Conservation (phyloP, 1,140 invertebrate species). For the Lutraria rhynchaena region DNA sequence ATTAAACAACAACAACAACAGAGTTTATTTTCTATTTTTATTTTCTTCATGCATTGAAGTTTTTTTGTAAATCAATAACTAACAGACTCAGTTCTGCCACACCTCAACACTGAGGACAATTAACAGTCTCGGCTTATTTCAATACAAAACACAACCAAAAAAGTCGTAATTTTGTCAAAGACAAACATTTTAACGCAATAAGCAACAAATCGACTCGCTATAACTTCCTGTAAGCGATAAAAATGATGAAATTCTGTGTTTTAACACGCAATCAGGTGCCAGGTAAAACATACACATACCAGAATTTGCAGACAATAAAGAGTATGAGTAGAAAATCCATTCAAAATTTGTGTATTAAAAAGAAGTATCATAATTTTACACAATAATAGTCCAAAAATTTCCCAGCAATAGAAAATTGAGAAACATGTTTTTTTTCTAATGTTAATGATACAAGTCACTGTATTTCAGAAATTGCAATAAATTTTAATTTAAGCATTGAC, state of each 20-base stretch:
- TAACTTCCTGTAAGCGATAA: not conserved
- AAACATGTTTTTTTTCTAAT: too few relatives aligned
- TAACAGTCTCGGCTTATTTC: conserved; percentile 34
- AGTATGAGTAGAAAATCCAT: too few relatives aligned
- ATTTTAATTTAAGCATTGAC: too few relatives aligned
- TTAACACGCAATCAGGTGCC: not conserved
- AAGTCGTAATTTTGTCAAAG: not conserved
- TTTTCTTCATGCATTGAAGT: conserved; percentile 19
- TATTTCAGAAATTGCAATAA: too few relatives aligned
- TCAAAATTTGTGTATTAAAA: too few relatives aligned
- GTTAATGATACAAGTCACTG: too few relatives aligned
- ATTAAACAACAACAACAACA: conserved; percentile 6
- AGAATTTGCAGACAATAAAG: too few relatives aligned
- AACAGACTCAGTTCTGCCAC: not conserved
- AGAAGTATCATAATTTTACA: too few relatives aligned
- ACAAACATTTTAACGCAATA: not conserved
- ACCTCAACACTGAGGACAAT: conserved; percentile 20
- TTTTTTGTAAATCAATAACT: conserved; percentile 34
- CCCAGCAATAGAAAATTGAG: too few relatives aligned
- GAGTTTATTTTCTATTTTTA: not conserved
- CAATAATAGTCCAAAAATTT: too few relatives aligned
- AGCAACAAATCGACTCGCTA: not conserved
- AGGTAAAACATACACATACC: not conserved
- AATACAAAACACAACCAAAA: conserved; percentile 8
- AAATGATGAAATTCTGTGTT: not conserved